A percentile compares a stretch with the other conserved stretches of the same genome.
These are phyloP conservation scores for Darevskia nairensis DNA, from an alignment of 2,797 vertebrate species.

Conservation along the genomic window DNA sequence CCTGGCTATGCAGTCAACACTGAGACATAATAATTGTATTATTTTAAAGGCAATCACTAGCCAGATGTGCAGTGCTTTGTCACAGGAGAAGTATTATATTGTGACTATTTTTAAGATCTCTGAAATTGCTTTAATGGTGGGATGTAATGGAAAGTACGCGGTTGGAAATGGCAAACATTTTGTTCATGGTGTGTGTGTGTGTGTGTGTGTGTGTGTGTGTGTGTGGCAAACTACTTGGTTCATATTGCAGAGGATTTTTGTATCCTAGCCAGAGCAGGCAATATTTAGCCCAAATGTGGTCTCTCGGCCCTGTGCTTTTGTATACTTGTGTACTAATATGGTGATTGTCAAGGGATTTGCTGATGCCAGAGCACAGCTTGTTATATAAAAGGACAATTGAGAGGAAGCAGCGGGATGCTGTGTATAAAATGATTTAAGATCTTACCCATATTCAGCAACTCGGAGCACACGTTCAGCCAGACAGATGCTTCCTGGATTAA, in stretches of 20 bases:
- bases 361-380: conserved; percentile 59
- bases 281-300: conserved; percentile 12
- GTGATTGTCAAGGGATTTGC: conserved; percentile 48
- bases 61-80: rapidly evolving
- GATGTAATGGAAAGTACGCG: background rate
- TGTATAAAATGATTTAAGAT: conserved; percentile 31
- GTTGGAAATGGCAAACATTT: background rate
- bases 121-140: conserved; percentile 9
- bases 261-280: background rate
- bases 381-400: conserved; percentile 56
- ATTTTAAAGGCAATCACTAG: background rate
- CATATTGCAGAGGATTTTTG: background rate
- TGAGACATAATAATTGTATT: background rate
- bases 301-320: conserved; percentile 50
- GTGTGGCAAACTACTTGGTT: conserved; percentile 12
- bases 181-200: background rate
- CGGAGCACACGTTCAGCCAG: background rate
- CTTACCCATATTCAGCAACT: conserved; percentile 31
- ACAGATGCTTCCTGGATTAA: conserved; percentile 61
- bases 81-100: background rate
- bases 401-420: conserved; percentile 54
- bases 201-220: background rate
- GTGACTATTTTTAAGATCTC: background rate
- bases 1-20: background rate
- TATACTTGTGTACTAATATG: conserved; percentile 29